phyloP scores from a whole-genome alignment of 2,888 invertebrate genomes.

The Temnothorax ravouxi region DNA sequence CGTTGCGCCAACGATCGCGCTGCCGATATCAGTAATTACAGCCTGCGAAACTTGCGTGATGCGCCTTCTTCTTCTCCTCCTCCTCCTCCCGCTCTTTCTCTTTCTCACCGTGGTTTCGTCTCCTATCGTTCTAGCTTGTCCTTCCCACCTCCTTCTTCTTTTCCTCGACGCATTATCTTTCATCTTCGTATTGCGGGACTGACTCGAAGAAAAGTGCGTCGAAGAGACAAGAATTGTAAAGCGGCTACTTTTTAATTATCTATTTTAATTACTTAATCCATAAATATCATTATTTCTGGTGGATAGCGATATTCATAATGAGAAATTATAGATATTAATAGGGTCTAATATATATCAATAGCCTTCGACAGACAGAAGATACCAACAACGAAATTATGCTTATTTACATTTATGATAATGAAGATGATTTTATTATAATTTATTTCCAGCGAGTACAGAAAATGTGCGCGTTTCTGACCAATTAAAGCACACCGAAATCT shows the following conservation, averaged over 20 bases:
- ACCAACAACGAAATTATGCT: neutral
- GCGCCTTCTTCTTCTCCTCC: constrained; percentile 57
- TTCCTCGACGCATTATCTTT: constrained; percentile 17
- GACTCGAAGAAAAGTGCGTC: constrained; percentile 2
- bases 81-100: constrained; percentile 31
- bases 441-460: neutral
- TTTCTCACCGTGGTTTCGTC: constrained; percentile 37
- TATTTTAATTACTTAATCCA: neutral
- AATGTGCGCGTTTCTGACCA: neutral
- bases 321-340: neutral
- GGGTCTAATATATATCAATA: neutral
- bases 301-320: neutral
- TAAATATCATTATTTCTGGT: neutral
- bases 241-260: neutral
- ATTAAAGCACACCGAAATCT: neutral
- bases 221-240: neutral
- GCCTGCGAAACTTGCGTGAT: constrained; percentile 65
- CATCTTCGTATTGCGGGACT: constrained; percentile 2
- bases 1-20: constrained; percentile 69
- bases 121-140: constrained; percentile 46
- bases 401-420: neutral
- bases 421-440: neutral
- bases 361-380: neutral
- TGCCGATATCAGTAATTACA: constrained; percentile 78
- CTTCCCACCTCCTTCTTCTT: constrained; percentile 20